Evolutionary conservation across 2,113 vertebrate species (phyloP).

Genomic region (Hystrix cristata): DNA sequence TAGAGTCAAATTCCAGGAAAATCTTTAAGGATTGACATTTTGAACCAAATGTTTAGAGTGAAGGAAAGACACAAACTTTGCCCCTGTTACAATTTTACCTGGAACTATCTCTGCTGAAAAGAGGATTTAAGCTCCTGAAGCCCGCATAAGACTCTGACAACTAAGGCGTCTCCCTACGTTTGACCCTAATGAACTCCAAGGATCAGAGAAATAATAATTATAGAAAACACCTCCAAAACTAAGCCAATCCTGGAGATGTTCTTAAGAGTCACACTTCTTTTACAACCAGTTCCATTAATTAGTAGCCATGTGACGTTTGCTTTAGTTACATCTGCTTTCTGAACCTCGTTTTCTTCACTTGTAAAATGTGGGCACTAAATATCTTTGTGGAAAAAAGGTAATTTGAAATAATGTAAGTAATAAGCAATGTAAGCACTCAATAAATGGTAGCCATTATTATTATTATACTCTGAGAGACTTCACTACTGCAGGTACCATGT

Average conservation of each 20-base stretch:
- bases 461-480: constrained; percentile 13
- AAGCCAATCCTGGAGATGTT: constrained; percentile 18
- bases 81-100: constrained; percentile 64
- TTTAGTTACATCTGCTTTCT: not conserved
- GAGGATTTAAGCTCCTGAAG: constrained; percentile 40
- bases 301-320: not conserved
- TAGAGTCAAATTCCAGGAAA: constrained; percentile 43
- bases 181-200: constrained; percentile 38
- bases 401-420: constrained; percentile 7
- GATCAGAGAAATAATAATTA: constrained; percentile 47
- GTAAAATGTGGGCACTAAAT: not conserved
- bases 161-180: not conserved
- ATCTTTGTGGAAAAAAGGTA: not conserved
- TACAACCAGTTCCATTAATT: constrained; percentile 44
- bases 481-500: not conserved
- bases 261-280: not conserved
- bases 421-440: not conserved
- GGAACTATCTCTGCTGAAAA: constrained; percentile 26
- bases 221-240: not conserved
- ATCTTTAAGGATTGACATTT: constrained; percentile 44
- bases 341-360: not conserved
- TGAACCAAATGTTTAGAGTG: constrained; percentile 55
- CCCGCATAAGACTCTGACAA: constrained; percentile 58
- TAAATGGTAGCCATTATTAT: constrained; percentile 9
- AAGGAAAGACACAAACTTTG: constrained; percentile 43